Conservation (phyloP, 2,113 vertebrate species). For the Alethe castanea region DNA sequence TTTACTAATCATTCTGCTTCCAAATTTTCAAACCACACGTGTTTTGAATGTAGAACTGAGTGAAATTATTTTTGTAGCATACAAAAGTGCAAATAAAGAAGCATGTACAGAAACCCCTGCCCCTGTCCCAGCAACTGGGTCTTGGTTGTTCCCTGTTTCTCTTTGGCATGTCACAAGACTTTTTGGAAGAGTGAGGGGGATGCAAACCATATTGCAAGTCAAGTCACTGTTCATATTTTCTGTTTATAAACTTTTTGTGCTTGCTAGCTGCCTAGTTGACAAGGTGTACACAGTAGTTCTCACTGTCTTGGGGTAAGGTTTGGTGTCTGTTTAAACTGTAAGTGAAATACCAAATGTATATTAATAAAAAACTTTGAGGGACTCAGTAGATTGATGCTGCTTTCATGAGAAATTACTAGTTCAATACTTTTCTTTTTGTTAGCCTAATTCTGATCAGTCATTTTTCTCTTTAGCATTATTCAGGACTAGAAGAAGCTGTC, state of each 20-base stretch:
- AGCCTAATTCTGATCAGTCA: not conserved
- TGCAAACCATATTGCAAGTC: not conserved
- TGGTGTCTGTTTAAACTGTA: not conserved
- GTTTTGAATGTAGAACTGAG: not conserved
- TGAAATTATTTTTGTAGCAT: not conserved
- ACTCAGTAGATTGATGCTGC: not conserved
- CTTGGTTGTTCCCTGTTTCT: not conserved
- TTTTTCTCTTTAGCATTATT: conserved; percentile 83
- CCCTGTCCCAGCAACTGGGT: not conserved
- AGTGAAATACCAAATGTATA: not conserved
- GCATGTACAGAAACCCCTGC: rapidly evolving
- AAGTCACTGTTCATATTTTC: not conserved
- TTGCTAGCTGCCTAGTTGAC: not conserved
- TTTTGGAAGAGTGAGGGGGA: not conserved
- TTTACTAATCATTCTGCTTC: not conserved
- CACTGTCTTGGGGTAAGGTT: not conserved
- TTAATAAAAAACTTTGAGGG: not conserved
- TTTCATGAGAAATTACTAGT: not conserved
- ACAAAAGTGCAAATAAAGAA: not conserved
- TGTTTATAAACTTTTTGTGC: not conserved
- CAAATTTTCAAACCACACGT: rapidly evolving
- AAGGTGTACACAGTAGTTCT: not conserved
- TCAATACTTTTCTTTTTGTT: not conserved
- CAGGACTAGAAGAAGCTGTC: conserved; percentile 94
- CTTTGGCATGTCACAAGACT: not conserved